Conservation (phyloP, 2,888 invertebrate species). For the Eristalinus aeneus region DNA sequence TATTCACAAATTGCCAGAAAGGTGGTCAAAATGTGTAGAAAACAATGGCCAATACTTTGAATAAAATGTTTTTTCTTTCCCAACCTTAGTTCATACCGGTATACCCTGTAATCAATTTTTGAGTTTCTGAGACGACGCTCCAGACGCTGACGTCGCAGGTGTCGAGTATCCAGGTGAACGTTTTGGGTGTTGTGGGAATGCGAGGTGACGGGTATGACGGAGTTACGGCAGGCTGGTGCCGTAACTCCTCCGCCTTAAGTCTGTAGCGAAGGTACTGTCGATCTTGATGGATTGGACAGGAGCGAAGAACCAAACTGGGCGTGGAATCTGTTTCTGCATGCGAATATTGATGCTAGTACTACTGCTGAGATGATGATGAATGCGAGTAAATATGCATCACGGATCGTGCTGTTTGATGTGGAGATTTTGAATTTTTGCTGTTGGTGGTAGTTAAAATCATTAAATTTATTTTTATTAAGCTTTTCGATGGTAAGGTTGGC, state of each 20-base stretch:
- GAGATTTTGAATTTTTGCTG: constrained; percentile 4
- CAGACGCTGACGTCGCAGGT: too few relatives aligned
- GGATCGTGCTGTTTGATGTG: constrained; percentile 7
- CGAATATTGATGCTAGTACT: background rate
- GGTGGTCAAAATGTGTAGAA: too few relatives aligned
- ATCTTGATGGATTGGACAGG: constrained; percentile 23
- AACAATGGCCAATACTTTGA: too few relatives aligned
- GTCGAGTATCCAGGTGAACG: too few relatives aligned
- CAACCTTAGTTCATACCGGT: too few relatives aligned
- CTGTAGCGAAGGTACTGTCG: constrained; percentile 13
- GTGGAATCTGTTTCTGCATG: background rate
- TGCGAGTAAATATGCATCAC: constrained; percentile 5
- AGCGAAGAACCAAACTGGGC: constrained; percentile 1
- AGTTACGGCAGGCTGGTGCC: background rate
- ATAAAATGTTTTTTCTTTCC: too few relatives aligned
- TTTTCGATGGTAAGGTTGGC: constrained; percentile 15
- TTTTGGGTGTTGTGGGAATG: too few relatives aligned
- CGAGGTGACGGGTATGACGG: too few relatives aligned
- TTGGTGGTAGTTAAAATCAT: constrained; percentile 15
- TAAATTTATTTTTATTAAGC: constrained; percentile 5
- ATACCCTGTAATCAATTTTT: too few relatives aligned
- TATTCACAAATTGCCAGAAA: too few relatives aligned
- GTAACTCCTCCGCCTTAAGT: constrained; percentile 9
- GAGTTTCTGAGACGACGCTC: too few relatives aligned
- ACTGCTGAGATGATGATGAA: background rate